Evolutionary conservation across 2,113 vertebrate genomes (phyloP), one percentile per base, ranked within the genome.

Genomic region (Chlamydotis undulata): DNA sequence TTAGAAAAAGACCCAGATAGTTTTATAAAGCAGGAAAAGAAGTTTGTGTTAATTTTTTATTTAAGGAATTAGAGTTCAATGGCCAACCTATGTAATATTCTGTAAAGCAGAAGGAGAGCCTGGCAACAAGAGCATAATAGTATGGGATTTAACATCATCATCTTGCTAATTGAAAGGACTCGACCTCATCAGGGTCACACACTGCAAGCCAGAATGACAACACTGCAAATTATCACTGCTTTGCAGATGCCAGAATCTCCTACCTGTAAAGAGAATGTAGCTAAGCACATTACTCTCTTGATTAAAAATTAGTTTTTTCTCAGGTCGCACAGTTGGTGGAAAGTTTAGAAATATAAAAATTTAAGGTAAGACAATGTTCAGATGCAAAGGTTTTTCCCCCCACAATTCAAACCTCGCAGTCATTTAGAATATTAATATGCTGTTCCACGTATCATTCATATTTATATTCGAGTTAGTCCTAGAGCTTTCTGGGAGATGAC

Each of bases 81-180:
- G 53, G 57, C 31, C 65, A 94, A 75, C 5, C 31, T 50, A 39
- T 59, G 69, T 65, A 94, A 87, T 59, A 85, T 35, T 87, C 55
- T 71, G 65, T 64, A 88, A 78, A 93, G 69, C 29, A 59, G 73
- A 39, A 92, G 41, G 0, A 73, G n/a, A 67, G 11, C 22, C 71
- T 37, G 12, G 64, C 71, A 94, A 59, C 21, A 91, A 80, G 65
- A 87, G 35, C 37, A 70, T 28, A 70, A 65, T 5, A 71, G 43
- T 33, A 49, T 4, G 7, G n/a, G 49, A 69, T 70, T 83, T 91
- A 89, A 68, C 63, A 92, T 31, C 64, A 63, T 52, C 69, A 29
- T 64, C 13, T 47, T 74, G 18, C 43, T 96, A 79, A 95, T 24
- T 91, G 63, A 95, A 96, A 95, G 57, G 65, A 93, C 39, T 39